phyloP scores from a whole-genome alignment of 2,888 invertebrate genomes.

The Stenodera caucasica region DNA sequence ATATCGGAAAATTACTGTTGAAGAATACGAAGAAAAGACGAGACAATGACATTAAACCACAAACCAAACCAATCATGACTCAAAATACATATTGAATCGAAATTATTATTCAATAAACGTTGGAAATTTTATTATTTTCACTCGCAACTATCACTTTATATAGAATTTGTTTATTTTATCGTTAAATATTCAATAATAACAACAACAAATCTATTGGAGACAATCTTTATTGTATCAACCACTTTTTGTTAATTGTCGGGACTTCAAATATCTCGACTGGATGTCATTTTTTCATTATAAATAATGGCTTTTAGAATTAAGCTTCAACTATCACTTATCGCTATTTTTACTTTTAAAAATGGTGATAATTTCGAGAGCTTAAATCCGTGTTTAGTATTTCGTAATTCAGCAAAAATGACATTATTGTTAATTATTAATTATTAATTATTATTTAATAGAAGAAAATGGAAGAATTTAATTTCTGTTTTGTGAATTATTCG shows the following conservation, averaged over 20 bases:
- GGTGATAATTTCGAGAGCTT: too few species aligned
- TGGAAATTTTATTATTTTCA: neutral
- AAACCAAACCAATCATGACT: constrained; percentile 23
- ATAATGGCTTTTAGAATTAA: too few species aligned
- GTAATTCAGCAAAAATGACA: too few species aligned
- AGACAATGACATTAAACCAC: constrained; percentile 22
- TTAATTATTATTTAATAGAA: neutral
- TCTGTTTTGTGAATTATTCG: neutral
- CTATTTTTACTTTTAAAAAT: too few species aligned
- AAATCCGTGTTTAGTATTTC: too few species aligned
- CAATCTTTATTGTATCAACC: too few species aligned
- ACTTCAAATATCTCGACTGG: too few species aligned
- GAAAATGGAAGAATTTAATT: neutral
- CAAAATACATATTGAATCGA: constrained; percentile 15
- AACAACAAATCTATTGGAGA: too few species aligned
- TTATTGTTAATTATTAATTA: neutral
- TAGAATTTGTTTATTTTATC: constrained; percentile 3
- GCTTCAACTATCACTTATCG: too few species aligned
- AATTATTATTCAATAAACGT: constrained; percentile 38
- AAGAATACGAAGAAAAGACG: neutral
- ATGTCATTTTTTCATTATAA: too few species aligned
- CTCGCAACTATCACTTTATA: neutral
- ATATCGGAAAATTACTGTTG: too few species aligned
- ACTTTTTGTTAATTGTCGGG: too few species aligned
- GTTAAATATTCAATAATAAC: neutral